A percentile compares a stretch with the other conserved stretches of the same genome.
phyloP scores from a whole-genome alignment of 2,888 invertebrate species.

The Harpalus rubripes region DNA sequence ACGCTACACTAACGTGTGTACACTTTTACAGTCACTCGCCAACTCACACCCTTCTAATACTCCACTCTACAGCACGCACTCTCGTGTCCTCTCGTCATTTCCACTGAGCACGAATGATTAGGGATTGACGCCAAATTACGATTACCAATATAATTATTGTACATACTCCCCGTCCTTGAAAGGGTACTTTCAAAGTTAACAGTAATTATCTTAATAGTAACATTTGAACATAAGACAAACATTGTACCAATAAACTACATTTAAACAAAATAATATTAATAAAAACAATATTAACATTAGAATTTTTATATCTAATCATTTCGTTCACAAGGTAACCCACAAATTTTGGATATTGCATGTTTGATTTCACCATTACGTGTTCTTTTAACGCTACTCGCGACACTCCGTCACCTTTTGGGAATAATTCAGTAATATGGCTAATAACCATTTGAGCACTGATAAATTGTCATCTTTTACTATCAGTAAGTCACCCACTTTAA shows the following conservation, averaged over 20 bases:
- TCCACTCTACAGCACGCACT: no score
- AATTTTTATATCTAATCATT: not conserved
- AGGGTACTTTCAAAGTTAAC: not conserved
- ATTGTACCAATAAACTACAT: not conserved
- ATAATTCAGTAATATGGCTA: not conserved
- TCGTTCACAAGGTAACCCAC: not conserved
- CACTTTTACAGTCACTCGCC: no score
- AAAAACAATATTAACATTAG: not conserved
- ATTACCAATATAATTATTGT: no score
- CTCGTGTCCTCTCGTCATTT: no score
- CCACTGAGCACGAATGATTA: no score
- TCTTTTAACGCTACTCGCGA: not conserved
- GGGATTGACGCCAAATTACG: no score
- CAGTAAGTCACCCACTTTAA: not conserved
- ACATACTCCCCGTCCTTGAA: constrained; percentile 1
- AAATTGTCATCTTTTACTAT: not conserved
- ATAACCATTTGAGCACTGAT: not conserved
- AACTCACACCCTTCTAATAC: no score
- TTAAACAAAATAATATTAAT: not conserved
- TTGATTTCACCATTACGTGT: not conserved
- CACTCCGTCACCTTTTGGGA: not conserved
- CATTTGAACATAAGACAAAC: not conserved
- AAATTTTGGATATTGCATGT: not conserved
- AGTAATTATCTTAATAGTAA: not conserved
- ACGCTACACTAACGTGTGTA: no score